Conservation (phyloP, 2,797 vertebrate species). For the Periophthalmus magnuspinnatus region DNA sequence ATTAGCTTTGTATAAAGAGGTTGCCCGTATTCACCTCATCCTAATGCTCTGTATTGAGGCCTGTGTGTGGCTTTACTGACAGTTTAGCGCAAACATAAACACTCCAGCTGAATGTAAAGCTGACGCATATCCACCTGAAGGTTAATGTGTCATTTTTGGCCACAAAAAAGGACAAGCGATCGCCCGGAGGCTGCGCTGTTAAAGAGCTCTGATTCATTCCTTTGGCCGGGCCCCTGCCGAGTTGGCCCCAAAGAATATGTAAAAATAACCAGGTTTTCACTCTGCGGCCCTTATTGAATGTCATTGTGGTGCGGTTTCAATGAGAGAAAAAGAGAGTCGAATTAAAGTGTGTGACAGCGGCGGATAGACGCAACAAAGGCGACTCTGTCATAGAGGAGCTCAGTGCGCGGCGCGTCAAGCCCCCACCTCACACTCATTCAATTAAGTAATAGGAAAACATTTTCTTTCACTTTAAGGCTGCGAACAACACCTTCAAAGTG, state of each 20-base stretch:
- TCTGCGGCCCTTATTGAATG: slow-evolving; percentile 99
- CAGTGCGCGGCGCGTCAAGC: slow-evolving; percentile 94
- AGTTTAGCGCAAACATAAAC: slow-evolving; percentile 31
- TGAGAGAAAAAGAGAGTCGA: slow-evolving; percentile 99
- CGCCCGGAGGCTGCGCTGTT: slow-evolving; percentile 87
- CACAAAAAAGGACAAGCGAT: slow-evolving; percentile 78
- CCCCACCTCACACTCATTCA: slow-evolving; percentile 96
- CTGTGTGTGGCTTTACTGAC: slow-evolving; percentile 40
- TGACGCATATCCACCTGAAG: slow-evolving; percentile 73
- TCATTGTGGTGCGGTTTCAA: slow-evolving; percentile 99
- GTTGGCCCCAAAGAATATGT: slow-evolving; percentile 93
- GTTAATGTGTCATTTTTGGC: slow-evolving; percentile 79
- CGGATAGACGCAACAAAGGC: slow-evolving; percentile 99
- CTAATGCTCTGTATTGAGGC: slow-evolving; percentile 3
- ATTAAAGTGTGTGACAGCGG: slow-evolving; percentile 99
- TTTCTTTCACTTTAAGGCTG: slow-evolving; percentile 99
- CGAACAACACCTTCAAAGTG: slow-evolving; percentile 90
- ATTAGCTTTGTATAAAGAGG: background rate
- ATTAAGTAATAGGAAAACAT: slow-evolving; percentile 99
- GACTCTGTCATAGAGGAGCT: slow-evolving; percentile 97
- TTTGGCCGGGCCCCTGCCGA: slow-evolving; percentile 87
- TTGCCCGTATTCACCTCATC: background rate
- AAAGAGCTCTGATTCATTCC: slow-evolving; percentile 91
- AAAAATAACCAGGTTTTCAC: slow-evolving; percentile 98
- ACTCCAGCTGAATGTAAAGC: slow-evolving; percentile 75